phyloP scores from a whole-genome alignment of 1,140 invertebrate genomes.

The Listronotus oregonensis region DNA sequence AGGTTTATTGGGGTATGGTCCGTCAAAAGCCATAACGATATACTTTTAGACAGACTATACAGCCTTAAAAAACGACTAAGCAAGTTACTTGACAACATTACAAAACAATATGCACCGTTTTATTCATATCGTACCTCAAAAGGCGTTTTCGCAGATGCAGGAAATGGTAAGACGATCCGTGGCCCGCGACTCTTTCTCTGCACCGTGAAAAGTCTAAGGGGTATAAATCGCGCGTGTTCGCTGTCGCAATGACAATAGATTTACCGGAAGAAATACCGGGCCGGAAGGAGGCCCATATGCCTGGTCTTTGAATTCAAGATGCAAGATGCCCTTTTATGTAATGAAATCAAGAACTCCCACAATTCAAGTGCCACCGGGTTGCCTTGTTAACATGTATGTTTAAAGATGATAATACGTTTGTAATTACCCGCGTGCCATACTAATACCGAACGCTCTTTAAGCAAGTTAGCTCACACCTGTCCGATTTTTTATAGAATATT shows the following conservation, averaged over 20 bases:
- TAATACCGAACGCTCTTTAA: too few species aligned
- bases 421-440: background rate
- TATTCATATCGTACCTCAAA: background rate
- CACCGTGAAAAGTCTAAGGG: constrained; percentile 17
- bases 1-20: too few species aligned
- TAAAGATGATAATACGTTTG: background rate
- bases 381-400: background rate
- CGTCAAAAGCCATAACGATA: too few species aligned
- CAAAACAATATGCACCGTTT: too few species aligned
- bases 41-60: too few species aligned
- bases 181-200: constrained; percentile 13
- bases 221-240: constrained; percentile 24
- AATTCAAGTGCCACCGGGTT: background rate
- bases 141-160: constrained; percentile 28
- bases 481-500: too few species aligned
- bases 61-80: too few species aligned
- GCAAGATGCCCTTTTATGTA: constrained; percentile 16
- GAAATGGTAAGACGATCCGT: constrained; percentile 34
- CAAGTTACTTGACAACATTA: too few species aligned
- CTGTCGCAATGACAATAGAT: constrained; percentile 28
- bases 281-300: constrained; percentile 35
- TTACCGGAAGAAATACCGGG: constrained; percentile 32
- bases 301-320: constrained; percentile 15
- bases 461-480: too few species aligned
- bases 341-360: constrained; percentile 26